Conservation (phyloP, 2,888 invertebrate species). For the Polietes domitor region DNA sequence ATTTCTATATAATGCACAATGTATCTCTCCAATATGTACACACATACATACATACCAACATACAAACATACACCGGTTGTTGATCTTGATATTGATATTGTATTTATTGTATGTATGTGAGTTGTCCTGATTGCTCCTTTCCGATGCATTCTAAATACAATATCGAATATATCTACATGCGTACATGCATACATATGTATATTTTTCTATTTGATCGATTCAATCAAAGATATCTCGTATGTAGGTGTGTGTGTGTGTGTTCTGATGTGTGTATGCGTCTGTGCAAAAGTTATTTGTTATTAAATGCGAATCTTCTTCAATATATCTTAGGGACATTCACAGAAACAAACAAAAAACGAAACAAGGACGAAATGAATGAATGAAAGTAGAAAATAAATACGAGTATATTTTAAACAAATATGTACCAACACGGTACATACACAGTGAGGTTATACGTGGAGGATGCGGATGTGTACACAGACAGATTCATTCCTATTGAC, state of each 20-base stretch:
- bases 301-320: constrained; percentile 27
- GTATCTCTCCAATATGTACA: not conserved
- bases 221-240: not conserved
- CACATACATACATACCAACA: constrained; percentile 2
- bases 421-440: constrained; percentile 9
- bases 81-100: not conserved
- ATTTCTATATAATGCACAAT: constrained; percentile 1
- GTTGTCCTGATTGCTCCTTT: not conserved
- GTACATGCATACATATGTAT: not conserved
- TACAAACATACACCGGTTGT: constrained; percentile 13
- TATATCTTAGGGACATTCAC: constrained; percentile 18
- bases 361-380: constrained; percentile 18
- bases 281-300: constrained; percentile 11
- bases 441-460: too few species aligned
- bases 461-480: constrained; percentile 11
- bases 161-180: not conserved
- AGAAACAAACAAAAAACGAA: constrained; percentile 12
- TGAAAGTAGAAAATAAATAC: constrained; percentile 16
- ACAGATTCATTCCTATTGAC: constrained; percentile 18
- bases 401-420: constrained; percentile 14
- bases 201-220: not conserved
- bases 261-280: constrained; percentile 13
- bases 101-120: not conserved
- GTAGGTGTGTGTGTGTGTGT: not conserved
- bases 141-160: not conserved